A percentile compares a stretch with the other conserved stretches of the same genome.
Evolutionary conservation across 2,113 vertebrate species (phyloP).

Genomic region (Hippocampus guttulatus): DNA sequence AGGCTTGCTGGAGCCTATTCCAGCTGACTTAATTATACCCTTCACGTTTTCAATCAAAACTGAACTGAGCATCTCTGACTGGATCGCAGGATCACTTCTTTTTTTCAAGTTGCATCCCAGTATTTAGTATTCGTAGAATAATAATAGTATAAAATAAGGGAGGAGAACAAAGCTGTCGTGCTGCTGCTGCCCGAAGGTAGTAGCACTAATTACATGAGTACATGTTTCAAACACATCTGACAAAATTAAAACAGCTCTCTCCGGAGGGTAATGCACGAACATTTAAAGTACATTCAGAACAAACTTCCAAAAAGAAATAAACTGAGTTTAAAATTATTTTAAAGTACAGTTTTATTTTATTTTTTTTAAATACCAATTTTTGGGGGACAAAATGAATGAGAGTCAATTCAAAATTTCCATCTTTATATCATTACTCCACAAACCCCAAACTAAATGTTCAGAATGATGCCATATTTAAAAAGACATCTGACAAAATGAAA

Average conservation of each 20-base stretch:
- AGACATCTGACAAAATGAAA: neutral
- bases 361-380: too few species aligned
- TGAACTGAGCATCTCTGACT: too few species aligned
- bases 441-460: neutral
- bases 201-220: neutral
- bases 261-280: neutral
- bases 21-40: too few species aligned
- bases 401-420: neutral
- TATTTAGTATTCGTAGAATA: neutral
- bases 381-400: too few species aligned
- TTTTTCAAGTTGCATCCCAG: neutral
- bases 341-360: too few species aligned
- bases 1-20: too few species aligned
- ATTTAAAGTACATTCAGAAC: neutral
- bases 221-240: neutral
- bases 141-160: neutral
- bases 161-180: neutral
- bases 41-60: too few species aligned
- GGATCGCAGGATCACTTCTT: too few species aligned
- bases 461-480: neutral
- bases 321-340: too few species aligned
- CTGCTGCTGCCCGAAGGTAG: conserved; percentile 4
- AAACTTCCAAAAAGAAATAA: too few species aligned
- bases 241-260: neutral
- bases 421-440: neutral